Base-by-base conservation (phyloP, 2,113 vertebrate genomes). In the Planiliza haematocheilus region DNA sequence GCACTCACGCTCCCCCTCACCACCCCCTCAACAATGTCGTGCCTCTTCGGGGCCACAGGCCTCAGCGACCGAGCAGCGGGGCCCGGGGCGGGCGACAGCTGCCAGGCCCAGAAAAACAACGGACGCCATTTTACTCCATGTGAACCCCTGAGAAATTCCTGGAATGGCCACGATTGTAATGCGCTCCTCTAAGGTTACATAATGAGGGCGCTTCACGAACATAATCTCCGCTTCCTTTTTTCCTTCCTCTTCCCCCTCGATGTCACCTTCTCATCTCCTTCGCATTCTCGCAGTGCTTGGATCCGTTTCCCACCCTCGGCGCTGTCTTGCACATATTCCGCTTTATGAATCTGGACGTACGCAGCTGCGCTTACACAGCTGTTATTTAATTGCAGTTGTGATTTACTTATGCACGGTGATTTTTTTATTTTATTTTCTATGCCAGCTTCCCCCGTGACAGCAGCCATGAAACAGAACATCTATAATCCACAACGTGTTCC, bases 181-280 rank as follows among this genome's bases (percentile, higher is more conserved):
- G 82, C 14, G 75, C 8, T 17, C n/a, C 82, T 75, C 62, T 91
- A 88, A 70, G 65, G 87, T 91, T 90, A 89, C 88, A 90, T 87
- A 86, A 90, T 70, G 87, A 82, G 71, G 65, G 53, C 38, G 70
- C 87, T 86, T 76, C 73, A 73, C 71, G 66, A 80, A 85, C 82
- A 60, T 86, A 83, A 89, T 86, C 88, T 83, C 77, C n/a, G 60
- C 79, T 85, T 90, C 88, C 87, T 60, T 41, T 59, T 65, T 70
- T 39, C 24, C 59, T 76, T 79, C 83, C 79, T 76, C 72, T 72
- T 74, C 24, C 24, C 60, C 77, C 67, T 73, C 16, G 10, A 49
- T 63, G 43, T 68, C 83, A 70, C 84, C 80, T 58, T 64, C 80
- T 70, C 77, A 50, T 65, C 73, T 42, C 58, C 52, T 17, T 59